Conservation (phyloP, 2,888 invertebrate species). For the Beris chalybata region DNA sequence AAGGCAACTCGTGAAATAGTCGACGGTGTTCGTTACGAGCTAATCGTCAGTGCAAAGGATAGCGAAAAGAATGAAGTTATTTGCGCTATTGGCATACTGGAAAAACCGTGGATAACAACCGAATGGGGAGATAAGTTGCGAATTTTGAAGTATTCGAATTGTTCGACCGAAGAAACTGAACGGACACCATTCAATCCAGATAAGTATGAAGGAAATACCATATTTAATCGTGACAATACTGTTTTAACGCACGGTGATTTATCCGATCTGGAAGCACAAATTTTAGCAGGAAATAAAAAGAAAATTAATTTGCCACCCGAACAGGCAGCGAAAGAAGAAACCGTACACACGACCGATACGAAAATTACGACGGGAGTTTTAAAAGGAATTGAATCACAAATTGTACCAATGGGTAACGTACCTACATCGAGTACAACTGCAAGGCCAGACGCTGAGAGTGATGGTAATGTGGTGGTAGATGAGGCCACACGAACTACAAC, state of each 20-base stretch:
- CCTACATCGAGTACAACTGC: too few species aligned
- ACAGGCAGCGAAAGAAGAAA: neutral
- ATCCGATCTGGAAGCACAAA: slow-evolving; percentile 51
- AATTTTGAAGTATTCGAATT: slow-evolving; percentile 67
- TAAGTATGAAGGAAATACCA: slow-evolving; percentile 51
- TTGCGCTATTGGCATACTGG: slow-evolving; percentile 66
- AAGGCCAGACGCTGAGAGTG: too few species aligned
- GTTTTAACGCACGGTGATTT: slow-evolving; percentile 50
- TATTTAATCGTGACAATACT: slow-evolving; percentile 51
- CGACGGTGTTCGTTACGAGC: slow-evolving; percentile 53
- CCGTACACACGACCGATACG: too few species aligned
- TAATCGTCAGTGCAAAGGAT: slow-evolving; percentile 50
- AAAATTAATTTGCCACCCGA: slow-evolving; percentile 14
- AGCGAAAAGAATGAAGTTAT: slow-evolving; percentile 50
- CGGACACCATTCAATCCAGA: slow-evolving; percentile 44
- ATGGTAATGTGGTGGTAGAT: too few species aligned
- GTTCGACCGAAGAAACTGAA: slow-evolving; percentile 58
- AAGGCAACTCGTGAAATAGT: slow-evolving; percentile 54
- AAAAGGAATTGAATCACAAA: slow-evolving; percentile 18
- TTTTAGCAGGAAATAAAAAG: slow-evolving; percentile 37
- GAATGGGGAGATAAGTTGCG: slow-evolving; percentile 63
- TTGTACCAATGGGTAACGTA: slow-evolving; percentile 4
- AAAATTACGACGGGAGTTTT: neutral
- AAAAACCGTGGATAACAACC: slow-evolving; percentile 67
- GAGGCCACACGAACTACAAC: neutral